Conservation (phyloP, 2,797 vertebrate species). For the Diplodus puntazzo region DNA sequence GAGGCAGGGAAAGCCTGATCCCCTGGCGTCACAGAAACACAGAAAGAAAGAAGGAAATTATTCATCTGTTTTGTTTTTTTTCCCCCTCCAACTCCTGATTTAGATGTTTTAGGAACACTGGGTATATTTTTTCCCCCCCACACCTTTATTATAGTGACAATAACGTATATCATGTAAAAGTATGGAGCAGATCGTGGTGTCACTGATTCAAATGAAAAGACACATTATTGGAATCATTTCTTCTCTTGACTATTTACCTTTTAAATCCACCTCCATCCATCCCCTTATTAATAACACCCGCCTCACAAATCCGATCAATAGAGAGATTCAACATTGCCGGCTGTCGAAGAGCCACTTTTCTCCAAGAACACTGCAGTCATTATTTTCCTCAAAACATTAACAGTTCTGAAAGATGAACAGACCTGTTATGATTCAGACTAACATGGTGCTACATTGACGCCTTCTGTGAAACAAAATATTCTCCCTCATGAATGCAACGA, state of each 20-base stretch:
- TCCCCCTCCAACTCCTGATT: neutral
- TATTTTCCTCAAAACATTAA: conserved; percentile 25
- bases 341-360: conserved; percentile 6
- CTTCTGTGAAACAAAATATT: conserved; percentile 61
- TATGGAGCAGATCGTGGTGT: neutral
- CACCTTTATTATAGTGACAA: neutral
- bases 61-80: neutral
- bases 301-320: neutral
- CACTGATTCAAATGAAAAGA: neutral
- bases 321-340: conserved; percentile 5
- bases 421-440: conserved; percentile 51
- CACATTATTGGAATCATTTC: neutral
- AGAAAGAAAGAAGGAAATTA: neutral
- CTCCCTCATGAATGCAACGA: conserved; percentile 29
- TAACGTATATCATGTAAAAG: conserved; percentile 11
- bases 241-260: neutral
- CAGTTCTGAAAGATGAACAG: conserved; percentile 52
- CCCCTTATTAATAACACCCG: neutral
- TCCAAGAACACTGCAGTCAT: conserved; percentile 25
- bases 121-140: neutral
- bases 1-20: conserved; percentile 64
- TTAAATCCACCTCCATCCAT: neutral
- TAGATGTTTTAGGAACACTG: too few species aligned
- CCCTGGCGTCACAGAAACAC: neutral
- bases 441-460: conserved; percentile 48